These are phyloP conservation scores for Oncorhynchus keta DNA, from an alignment of 2,113 vertebrate genomes.

Conservation along the genomic window DNA sequence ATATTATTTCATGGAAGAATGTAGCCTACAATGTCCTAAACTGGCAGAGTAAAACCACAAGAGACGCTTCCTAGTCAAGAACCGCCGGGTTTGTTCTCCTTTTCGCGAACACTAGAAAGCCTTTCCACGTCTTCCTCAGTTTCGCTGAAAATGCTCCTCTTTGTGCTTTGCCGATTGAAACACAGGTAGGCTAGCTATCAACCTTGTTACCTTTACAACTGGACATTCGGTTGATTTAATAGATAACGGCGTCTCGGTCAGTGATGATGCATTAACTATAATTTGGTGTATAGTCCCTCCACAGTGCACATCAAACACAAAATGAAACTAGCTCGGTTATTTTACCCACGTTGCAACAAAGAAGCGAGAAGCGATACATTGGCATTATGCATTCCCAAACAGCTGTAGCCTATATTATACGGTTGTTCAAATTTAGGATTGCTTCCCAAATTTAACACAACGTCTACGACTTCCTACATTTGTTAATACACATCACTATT, in stretches of 20 bases:
- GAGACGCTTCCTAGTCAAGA: constrained; percentile 43
- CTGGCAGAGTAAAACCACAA: not conserved
- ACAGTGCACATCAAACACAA: not conserved
- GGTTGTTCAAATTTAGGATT: not conserved
- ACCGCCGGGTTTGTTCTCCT: constrained; percentile 40
- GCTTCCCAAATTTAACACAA: not conserved
- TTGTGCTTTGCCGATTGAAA: constrained; percentile 54
- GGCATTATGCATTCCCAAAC: constrained; percentile 64
- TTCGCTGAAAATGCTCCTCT: constrained; percentile 44
- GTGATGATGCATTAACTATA: not conserved
- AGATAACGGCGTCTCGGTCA: not conserved
- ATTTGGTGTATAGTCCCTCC: constrained; percentile 21
- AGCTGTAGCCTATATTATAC: constrained; percentile 49
- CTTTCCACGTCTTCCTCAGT: constrained; percentile 20
- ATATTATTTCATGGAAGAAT: constrained; percentile 20
- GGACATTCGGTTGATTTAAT: constrained; percentile 17
- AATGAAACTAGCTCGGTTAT: constrained; percentile 30
- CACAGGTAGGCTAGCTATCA: constrained; percentile 40
- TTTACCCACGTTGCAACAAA: constrained; percentile 72
- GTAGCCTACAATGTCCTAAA: constrained; percentile 34
- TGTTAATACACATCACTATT: not conserved
- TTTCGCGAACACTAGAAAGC: constrained; percentile 33
- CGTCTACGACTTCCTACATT: not conserved
- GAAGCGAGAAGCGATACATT: constrained; percentile 60
- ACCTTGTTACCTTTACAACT: constrained; percentile 45